Percentiles rank a stretch among this genome's conserved stretches.
Conservation (phyloP, 2,888 invertebrate species). For the Eudasyphora cyanicolor region DNA sequence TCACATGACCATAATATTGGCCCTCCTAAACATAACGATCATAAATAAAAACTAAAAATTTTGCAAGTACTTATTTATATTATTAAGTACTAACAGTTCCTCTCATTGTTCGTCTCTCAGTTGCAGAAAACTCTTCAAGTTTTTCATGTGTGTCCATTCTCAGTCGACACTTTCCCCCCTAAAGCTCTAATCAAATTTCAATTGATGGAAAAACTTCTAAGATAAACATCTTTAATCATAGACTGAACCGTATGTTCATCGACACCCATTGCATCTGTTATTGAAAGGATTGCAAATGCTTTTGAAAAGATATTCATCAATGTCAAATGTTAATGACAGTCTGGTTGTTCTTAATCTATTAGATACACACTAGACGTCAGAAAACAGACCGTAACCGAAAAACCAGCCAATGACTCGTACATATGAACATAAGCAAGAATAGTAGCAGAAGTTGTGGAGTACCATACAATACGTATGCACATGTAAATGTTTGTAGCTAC, state of each 20-base stretch:
- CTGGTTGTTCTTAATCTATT: background rate
- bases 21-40: no score
- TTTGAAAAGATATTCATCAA: background rate
- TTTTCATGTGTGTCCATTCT: no score
- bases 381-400: background rate
- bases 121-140: no score
- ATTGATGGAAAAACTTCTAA: no score
- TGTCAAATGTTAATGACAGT: slow-evolving; percentile 2
- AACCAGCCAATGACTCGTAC: background rate
- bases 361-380: background rate
- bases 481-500: background rate
- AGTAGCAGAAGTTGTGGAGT: background rate
- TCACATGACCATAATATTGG: no score
- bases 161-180: no score
- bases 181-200: no score
- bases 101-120: no score
- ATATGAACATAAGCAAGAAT: background rate
- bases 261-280: background rate
- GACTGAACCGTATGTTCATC: background rate
- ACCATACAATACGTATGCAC: background rate
- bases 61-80: no score
- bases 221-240: background rate
- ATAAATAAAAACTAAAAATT: no score
- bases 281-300: background rate
- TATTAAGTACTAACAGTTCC: no score